phyloP scores from a whole-genome alignment of 2,888 invertebrate genomes.

The Sesia apiformis region DNA sequence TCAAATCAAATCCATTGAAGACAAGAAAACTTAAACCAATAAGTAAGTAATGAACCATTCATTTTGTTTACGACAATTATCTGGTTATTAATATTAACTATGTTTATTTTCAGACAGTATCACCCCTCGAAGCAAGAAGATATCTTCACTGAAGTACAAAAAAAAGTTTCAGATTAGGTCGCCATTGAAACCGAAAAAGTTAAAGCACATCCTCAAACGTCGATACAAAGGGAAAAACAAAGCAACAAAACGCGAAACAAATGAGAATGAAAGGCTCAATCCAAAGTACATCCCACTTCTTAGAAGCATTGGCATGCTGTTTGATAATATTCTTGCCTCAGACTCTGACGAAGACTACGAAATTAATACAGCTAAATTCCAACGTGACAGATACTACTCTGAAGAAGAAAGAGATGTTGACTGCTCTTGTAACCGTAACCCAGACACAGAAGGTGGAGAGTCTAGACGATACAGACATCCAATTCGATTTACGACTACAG shows the following conservation, averaged over 20 bases:
- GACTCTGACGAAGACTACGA: slow-evolving; percentile 36
- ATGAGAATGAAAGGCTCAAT: slow-evolving; percentile 37
- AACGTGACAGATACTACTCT: slow-evolving; percentile 22
- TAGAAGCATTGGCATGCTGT: slow-evolving; percentile 51
- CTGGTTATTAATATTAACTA: too few species aligned
- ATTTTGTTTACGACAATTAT: too few species aligned
- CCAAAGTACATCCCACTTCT: slow-evolving; percentile 54
- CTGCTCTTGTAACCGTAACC: slow-evolving; percentile 27
- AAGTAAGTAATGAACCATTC: too few species aligned
- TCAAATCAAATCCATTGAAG: background rate
- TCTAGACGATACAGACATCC: slow-evolving; percentile 43
- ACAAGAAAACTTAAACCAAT: slow-evolving; percentile 10
- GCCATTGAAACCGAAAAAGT: slow-evolving; percentile 44
- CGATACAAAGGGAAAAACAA: slow-evolving; percentile 32
- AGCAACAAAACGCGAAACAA: slow-evolving; percentile 39
- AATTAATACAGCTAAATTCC: slow-evolving; percentile 19
- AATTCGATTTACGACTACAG: slow-evolving; percentile 32
- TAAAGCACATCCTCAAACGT: slow-evolving; percentile 25
- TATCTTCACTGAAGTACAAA: slow-evolving; percentile 35
- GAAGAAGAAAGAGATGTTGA: slow-evolving; percentile 19
- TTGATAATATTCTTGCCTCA: slow-evolving; percentile 52
- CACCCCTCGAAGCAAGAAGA: slow-evolving; percentile 15
- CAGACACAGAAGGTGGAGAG: slow-evolving; percentile 12
- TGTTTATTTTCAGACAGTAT: slow-evolving; percentile 19
- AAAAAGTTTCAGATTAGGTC: slow-evolving; percentile 42